These are phyloP conservation scores for Vidua chalybeata DNA, from an alignment of 2,113 vertebrate species.

Conservation along the genomic window DNA sequence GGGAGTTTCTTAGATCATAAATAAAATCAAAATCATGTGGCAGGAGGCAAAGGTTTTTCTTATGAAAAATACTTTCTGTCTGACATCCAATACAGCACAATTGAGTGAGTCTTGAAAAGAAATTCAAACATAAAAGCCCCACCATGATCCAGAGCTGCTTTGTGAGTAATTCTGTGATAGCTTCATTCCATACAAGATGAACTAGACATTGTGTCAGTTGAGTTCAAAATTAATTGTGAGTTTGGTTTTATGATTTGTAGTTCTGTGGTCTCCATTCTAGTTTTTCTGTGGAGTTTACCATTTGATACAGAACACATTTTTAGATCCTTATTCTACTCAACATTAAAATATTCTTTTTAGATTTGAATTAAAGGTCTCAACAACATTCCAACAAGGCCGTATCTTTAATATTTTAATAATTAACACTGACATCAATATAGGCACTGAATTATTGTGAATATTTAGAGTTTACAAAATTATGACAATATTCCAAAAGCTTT, in stretches of 20 bases:
- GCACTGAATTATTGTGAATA: background rate
- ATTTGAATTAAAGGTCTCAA: background rate
- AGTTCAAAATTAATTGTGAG: background rate
- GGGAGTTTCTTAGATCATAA: background rate
- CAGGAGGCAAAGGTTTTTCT: background rate
- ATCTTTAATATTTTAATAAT: background rate
- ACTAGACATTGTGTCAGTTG: background rate
- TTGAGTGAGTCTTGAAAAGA: background rate
- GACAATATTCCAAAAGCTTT: background rate
- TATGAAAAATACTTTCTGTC: background rate
- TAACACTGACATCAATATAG: background rate
- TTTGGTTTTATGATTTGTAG: background rate
- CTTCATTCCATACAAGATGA: background rate
- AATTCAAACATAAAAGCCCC: background rate
- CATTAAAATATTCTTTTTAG: background rate
- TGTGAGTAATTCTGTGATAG: background rate
- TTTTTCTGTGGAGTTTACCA: background rate
- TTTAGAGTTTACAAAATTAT: background rate
- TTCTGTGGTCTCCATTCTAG: background rate
- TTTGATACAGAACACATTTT: background rate
- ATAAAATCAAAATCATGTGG: background rate
- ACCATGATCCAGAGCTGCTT: background rate
- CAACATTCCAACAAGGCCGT: background rate
- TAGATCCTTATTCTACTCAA: background rate
- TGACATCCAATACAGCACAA: background rate